A percentile compares a stretch with the other conserved stretches of the same genome.
Conservation (phyloP, 2,113 vertebrate species). For the Mixornis gularis region DNA sequence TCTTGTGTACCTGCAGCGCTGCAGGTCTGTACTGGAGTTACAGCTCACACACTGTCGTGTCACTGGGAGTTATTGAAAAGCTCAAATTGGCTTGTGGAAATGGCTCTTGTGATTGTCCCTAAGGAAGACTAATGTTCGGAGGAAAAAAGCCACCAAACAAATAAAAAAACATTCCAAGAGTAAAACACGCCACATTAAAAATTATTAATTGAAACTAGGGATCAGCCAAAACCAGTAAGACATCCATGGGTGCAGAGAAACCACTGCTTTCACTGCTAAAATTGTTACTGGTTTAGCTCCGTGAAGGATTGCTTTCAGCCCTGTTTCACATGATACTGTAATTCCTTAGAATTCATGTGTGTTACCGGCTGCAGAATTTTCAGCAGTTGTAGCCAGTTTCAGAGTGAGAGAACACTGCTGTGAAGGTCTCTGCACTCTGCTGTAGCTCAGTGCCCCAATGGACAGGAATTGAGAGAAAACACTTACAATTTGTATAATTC, state of each 20-base stretch:
- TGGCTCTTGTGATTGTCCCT: rapidly evolving
- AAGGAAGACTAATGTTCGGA: background rate
- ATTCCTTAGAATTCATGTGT: background rate
- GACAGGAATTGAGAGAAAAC: background rate
- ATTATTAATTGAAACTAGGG: background rate
- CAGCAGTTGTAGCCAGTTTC: rapidly evolving
- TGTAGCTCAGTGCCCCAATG: rapidly evolving
- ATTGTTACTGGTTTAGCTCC: background rate
- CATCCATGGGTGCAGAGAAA: background rate
- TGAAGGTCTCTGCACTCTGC: background rate
- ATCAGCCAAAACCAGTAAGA: too few relatives aligned
- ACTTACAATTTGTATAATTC: background rate
- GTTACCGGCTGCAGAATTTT: background rate
- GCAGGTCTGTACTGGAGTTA: background rate
- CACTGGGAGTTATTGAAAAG: background rate
- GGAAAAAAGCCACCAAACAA: background rate
- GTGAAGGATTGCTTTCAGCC: background rate
- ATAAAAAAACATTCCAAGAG: background rate
- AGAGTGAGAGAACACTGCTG: rapidly evolving
- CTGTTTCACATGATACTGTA: background rate
- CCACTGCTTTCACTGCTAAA: background rate
- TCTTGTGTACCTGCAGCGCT: background rate
- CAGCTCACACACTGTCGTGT: background rate
- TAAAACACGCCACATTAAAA: background rate
- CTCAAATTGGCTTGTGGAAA: background rate